Evolutionary conservation across 2,888 invertebrate genomes (phyloP).

Genomic region (Heliconius ethilla): DNA sequence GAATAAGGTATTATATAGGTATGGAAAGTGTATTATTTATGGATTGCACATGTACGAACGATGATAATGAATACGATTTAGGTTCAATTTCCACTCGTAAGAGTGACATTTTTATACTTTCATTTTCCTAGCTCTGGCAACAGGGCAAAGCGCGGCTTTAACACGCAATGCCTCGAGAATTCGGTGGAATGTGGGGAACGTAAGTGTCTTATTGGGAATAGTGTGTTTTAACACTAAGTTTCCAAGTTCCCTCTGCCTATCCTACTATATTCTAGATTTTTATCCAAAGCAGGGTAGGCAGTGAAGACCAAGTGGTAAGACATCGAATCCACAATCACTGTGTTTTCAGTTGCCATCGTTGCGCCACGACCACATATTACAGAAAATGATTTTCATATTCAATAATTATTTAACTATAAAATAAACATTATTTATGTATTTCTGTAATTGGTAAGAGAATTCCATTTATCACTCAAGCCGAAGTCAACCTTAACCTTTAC

Average conservation of each 20-base stretch:
- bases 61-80: no score
- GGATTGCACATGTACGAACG: neutral
- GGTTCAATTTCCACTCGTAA: no score
- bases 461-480: conserved; percentile 26
- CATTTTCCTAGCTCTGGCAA: no score
- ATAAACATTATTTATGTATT: conserved; percentile 18
- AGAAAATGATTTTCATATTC: neutral
- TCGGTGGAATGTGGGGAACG: no score
- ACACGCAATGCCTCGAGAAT: no score
- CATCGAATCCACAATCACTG: neutral
- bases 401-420: conserved; percentile 1
- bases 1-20: neutral
- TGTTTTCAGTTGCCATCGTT: neutral
- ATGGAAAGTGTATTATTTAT: neutral
- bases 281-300: no score
- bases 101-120: no score
- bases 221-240: no score
- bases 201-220: no score
- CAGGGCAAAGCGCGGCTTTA: no score
- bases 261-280: no score
- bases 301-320: neutral
- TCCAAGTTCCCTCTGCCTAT: no score
- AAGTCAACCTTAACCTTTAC: conserved; percentile 56
- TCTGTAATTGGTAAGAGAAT: conserved; percentile 21
- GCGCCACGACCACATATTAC: neutral